phyloP scores from a whole-genome alignment of 2,888 invertebrate genomes.

The Pachycephus smyrnensis region DNA sequence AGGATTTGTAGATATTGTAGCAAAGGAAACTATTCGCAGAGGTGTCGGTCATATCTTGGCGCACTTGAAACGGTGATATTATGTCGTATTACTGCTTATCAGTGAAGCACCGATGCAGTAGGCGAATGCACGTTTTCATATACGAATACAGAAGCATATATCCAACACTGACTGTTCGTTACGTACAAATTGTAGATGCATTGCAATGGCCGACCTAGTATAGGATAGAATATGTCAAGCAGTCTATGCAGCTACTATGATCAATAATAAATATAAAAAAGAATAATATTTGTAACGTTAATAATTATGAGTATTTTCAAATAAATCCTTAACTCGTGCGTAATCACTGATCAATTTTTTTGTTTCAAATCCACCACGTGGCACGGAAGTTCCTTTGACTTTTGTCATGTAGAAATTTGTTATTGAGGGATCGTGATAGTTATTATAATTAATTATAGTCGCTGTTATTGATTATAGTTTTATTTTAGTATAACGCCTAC shows the following conservation, averaged over 20 bases:
- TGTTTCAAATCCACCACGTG: neutral
- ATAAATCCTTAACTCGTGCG: neutral
- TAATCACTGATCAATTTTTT: too few relatives aligned
- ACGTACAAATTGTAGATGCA: conserved; percentile 33
- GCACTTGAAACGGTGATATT: conserved; percentile 40
- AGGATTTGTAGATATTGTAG: neutral
- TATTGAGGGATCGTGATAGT: neutral
- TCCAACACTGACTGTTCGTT: conserved; percentile 33
- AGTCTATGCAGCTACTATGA: neutral
- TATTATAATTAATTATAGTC: neutral
- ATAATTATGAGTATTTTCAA: neutral
- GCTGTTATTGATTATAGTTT: neutral
- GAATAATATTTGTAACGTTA: neutral
- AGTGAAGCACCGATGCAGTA: conserved; percentile 9
- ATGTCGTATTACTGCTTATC: conserved; percentile 38
- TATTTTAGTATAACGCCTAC: neutral
- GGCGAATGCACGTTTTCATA: conserved; percentile 2
- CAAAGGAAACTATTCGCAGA: neutral
- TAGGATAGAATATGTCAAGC: neutral
- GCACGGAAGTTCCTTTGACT: neutral
- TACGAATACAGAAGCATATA: conserved; percentile 14
- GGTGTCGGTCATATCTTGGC: conserved; percentile 8
- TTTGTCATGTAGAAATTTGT: neutral
- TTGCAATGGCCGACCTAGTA: conserved; percentile 23
- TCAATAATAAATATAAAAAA: neutral